Evolutionary conservation across 2,888 invertebrate genomes (phyloP).

Genomic region (Drosophila paranaensis): DNA sequence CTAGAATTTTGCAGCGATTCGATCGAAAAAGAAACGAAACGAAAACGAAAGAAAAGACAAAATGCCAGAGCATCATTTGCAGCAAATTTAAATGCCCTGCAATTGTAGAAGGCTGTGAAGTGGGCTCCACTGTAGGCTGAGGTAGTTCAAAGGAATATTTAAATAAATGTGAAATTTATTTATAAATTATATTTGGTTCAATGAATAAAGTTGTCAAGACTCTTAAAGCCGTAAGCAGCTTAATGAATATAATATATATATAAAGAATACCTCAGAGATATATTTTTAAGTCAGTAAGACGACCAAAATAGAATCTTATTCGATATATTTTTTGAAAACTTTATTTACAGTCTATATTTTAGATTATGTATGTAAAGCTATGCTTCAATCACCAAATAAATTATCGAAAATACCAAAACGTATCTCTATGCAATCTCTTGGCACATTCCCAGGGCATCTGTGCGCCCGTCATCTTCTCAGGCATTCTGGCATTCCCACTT

Average conservation of each 20-base stretch:
- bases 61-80: constrained; percentile 25
- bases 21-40: constrained; percentile 9
- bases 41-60: constrained; percentile 14
- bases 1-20: constrained; percentile 39
- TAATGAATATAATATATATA: too few species aligned
- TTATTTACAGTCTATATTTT: too few species aligned
- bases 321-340: too few species aligned
- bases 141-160: neutral
- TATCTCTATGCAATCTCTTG: too few species aligned
- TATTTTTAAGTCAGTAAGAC: too few species aligned
- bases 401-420: too few species aligned
- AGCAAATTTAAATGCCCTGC: constrained; percentile 23
- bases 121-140: neutral
- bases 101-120: neutral
- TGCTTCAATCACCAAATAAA: too few species aligned
- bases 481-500: neutral
- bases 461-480: neutral
- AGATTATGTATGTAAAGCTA: too few species aligned
- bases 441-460: constrained; percentile 11
- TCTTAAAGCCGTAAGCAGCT: too few species aligned
- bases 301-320: too few species aligned
- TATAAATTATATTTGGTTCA: neutral
- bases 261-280: too few species aligned
- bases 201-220: too few species aligned
- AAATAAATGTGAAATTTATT: neutral